Evolutionary conservation across 2,797 vertebrate species (phyloP).

Genomic region (Syndactyla subalaris): DNA sequence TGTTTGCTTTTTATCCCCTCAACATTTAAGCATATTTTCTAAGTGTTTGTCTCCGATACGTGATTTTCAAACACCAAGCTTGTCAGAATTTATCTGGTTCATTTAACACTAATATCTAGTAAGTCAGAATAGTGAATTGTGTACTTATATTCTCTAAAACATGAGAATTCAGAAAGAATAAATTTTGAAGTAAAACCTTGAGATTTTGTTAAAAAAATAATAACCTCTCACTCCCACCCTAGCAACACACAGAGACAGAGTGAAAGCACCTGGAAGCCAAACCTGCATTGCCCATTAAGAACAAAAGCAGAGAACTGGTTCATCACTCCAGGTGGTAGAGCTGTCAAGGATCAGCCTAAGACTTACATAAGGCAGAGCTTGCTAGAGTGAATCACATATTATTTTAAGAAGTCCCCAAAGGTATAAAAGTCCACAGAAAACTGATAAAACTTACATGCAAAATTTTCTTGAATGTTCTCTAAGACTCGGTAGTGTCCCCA

Average conservation of each 20-base stretch:
- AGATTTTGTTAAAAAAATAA: not conserved
- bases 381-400: constrained; percentile 15
- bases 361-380: not conserved
- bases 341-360: not conserved
- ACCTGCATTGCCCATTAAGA: not conserved
- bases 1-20: not conserved
- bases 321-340: constrained; percentile 24
- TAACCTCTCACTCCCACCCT: not conserved
- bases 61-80: not conserved
- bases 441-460: not conserved
- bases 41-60: not conserved
- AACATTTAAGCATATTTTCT: not conserved
- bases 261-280: not conserved
- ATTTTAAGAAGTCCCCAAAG: constrained; percentile 15
- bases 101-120: not conserved
- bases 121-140: not conserved
- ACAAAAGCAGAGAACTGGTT: constrained; percentile 8
- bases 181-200: not conserved
- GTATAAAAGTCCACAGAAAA: not conserved
- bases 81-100: not conserved
- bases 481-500: not conserved
- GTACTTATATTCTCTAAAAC: not conserved
- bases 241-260: not conserved
- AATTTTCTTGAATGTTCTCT: not conserved
- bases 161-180: not conserved